Percentiles rank a stretch among this genome's conserved stretches.
Evolutionary conservation across 92 coral and sea anemone genomes (phyloP).

Genomic region (Epizoanthus scotinus): DNA sequence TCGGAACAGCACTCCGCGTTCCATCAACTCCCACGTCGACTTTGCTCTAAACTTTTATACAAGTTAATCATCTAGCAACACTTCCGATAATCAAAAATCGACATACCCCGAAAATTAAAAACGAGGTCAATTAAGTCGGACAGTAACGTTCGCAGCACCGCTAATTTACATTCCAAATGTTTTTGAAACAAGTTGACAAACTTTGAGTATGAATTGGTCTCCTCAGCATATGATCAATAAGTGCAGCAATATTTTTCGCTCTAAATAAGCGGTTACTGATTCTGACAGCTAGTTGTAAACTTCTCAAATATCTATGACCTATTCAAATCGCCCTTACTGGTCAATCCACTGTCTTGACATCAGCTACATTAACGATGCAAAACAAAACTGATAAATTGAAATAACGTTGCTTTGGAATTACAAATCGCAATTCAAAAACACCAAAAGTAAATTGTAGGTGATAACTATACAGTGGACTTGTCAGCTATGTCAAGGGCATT

Average conservation of each 20-base stretch:
- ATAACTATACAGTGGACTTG: conserved; percentile 48
- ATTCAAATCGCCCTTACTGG: neutral
- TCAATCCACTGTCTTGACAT: conserved; percentile 12
- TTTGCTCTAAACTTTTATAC: conserved; percentile 32
- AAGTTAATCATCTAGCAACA: conserved; percentile 45
- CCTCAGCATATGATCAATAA: conserved; percentile 45
- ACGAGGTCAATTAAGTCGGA: conserved; percentile 58
- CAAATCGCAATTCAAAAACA: conserved; percentile 49
- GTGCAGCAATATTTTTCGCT: conserved; percentile 48
- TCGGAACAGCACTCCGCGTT: neutral
- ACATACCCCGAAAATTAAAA: conserved; percentile 63
- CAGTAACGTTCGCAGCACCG: conserved; percentile 41
- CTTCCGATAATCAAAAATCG: conserved; percentile 51
- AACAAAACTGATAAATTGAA: conserved; percentile 57
- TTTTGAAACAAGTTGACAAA: conserved; percentile 57
- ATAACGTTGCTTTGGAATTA: conserved; percentile 61
- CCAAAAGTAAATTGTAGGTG: conserved; percentile 56
- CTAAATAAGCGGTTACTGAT: conserved; percentile 48
- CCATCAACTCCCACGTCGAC: conserved; percentile 38
- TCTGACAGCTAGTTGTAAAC: conserved; percentile 27
- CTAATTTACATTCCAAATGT: conserved; percentile 61
- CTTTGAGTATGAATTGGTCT: conserved; percentile 55
- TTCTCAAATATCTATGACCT: conserved; percentile 5
- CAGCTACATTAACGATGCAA: conserved; percentile 16
- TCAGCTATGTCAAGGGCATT: conserved; percentile 52